Evolutionary conservation across 2,797 vertebrate genomes (phyloP).

Genomic region (Taenioides sp.): DNA sequence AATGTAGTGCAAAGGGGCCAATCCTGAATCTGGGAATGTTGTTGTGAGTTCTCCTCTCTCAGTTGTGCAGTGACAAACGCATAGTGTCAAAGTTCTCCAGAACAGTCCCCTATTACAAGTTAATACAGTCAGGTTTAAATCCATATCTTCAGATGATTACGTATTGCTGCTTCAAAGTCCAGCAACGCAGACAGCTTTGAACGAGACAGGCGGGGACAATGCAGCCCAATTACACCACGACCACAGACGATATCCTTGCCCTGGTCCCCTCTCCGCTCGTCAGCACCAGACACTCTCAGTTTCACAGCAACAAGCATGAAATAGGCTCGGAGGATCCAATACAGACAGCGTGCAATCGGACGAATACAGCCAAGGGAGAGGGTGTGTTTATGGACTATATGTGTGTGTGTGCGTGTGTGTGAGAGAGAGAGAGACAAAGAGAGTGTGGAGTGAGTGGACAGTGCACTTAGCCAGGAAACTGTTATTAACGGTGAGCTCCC

Average conservation of each 20-base stretch:
- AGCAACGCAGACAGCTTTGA: constrained; percentile 32
- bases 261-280: constrained; percentile 28
- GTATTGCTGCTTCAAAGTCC: constrained; percentile 7
- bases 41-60: background rate
- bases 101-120: background rate
- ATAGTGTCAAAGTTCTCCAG: background rate
- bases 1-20: background rate
- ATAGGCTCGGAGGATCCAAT: constrained; percentile 65
- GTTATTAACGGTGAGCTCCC: constrained; percentile 45
- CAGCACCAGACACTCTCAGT: constrained; percentile 58
- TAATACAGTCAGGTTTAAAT: background rate
- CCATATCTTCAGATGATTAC: background rate
- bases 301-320: constrained; percentile 68
- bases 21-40: background rate
- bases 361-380: constrained; percentile 40
- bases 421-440: constrained; percentile 21
- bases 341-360: constrained; percentile 45
- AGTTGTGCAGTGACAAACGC: background rate
- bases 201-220: constrained; percentile 51
- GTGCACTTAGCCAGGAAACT: constrained; percentile 54
- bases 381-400: constrained; percentile 29
- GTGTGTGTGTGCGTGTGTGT: constrained; percentile 12
- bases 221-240: constrained; percentile 52
- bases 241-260: constrained; percentile 44
- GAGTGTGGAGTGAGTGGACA: constrained; percentile 30